Percentiles rank a stretch among this genome's conserved stretches.
Conservation (phyloP, 2,888 invertebrate genomes). For the Linyphia triangularis region DNA sequence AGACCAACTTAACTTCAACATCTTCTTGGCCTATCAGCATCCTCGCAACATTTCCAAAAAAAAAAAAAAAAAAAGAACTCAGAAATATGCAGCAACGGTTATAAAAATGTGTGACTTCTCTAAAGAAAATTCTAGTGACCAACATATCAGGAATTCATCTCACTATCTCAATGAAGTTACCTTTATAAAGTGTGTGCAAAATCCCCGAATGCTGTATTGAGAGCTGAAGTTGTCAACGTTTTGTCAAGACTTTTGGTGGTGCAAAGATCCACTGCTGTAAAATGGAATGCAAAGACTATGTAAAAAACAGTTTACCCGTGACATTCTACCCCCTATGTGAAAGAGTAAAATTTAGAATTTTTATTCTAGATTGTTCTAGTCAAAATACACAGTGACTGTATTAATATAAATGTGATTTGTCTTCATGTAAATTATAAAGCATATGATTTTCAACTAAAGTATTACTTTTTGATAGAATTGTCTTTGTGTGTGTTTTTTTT, state of each 20-base stretch:
- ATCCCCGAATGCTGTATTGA: background rate
- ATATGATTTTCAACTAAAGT: conserved; percentile 19
- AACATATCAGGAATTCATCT: conserved; percentile 13
- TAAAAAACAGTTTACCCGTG: conserved; percentile 13
- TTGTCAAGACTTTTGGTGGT: background rate
- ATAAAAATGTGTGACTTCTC: background rate
- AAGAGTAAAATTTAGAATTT: conserved; percentile 55
- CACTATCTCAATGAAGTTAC: background rate
- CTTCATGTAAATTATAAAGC: conserved; percentile 17
- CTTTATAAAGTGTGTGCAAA: background rate
- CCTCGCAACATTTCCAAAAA: background rate
- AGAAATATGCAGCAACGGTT: background rate
- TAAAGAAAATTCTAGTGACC: background rate
- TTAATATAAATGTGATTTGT: conserved; percentile 16
- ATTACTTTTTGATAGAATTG: conserved; percentile 10
- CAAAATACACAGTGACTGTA: conserved; percentile 58
- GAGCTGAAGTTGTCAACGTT: background rate
- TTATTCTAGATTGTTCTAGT: conserved; percentile 65
- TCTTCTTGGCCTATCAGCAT: background rate
- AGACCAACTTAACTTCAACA: conserved; percentile 55
- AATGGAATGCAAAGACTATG: background rate
- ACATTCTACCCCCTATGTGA: background rate
- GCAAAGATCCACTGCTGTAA: conserved; percentile 12
- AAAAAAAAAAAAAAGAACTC: too few species aligned
- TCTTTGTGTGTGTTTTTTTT: background rate